Evolutionary conservation across 2,888 invertebrate species (phyloP), one percentile per base, ranked within the genome.

Genomic region (Teleiodes luculella): DNA sequence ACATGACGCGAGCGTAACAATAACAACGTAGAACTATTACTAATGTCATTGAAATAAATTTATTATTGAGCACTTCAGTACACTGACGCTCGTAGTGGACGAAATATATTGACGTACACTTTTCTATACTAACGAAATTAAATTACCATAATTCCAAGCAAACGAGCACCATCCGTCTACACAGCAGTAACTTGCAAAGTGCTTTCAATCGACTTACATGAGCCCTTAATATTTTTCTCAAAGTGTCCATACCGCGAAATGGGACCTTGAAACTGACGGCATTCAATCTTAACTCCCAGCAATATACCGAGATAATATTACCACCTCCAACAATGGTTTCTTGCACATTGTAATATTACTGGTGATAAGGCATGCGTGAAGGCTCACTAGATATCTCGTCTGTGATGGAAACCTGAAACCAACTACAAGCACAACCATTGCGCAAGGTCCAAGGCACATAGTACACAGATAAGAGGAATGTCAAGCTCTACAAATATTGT

Each of bases 321-420:
- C 60, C 60, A 60, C 60, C 58, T 60, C 60, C 60, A 58, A 58
- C 53, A 41, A 31, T n/a, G 11, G 7, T 51, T 41, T 51, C 20
- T 31, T 35, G 13, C 11, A 30, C 35, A 48, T 35, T 36, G 52
- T 52, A 16, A 41, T 56, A 57, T 49, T 60, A 58, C 55, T 54
- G 55, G 57, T 55, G 57, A 53, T 56, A 55, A 55, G 46, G 55
- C 57, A 57, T 57, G 58, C 55, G 57, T 58, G 52, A 53, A 60
- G 31, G 35, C 35, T 16, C 28, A 60, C 58, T 55, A 57, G 60
- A 60, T 60, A 60, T 60, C 57, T 52, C 55, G 58, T 51, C 56
- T 53, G 47, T 45, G 37, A 37, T 46, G 39, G 54, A 46, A 55
- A 55, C 31, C 13, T 47, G 35, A 46, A 36, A 45, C 45, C 16